Evolutionary conservation across 1,140 invertebrate species (phyloP), one percentile per base, ranked within the genome.

Genomic region (Gonioctena quinquepunctata): DNA sequence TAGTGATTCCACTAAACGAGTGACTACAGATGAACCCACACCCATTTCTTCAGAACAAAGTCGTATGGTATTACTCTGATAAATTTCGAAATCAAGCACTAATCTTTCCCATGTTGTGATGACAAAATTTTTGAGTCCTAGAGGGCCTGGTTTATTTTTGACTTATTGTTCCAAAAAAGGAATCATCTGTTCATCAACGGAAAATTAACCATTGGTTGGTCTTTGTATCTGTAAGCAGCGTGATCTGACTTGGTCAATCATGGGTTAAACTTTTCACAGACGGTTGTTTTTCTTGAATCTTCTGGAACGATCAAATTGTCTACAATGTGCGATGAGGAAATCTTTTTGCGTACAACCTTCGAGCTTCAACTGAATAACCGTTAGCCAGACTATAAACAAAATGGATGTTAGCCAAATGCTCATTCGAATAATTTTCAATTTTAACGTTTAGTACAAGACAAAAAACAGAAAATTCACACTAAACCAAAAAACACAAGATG

Each of bases 101-200:
- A 42, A 42, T 42, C 28, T n/a, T 42, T 42, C 28, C 28, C 8
- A 42, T 42, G 28, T 42, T 42, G 28, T 42, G 28, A 42, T 42
- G 28, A 42, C 28, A 42, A 42, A 42, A n/a, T 42, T 42, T 42
- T 42, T 42, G 28, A 42, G 28, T 11, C 28, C 28, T n/a, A 42
- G 8, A 42, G 28, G 28, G 28, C 28, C 8, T 11, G 70, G 71
- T 33, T 72, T 70, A 49, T 70, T 70, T 48, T 63, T 70, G 13
- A 72, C 57, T n/a, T 66, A 56, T 48, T 72, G 71, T 16, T 57
- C 66, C 13, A 59, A 56, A 49, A 76, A 11, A 65, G 75, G 28
- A 11, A 76, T 73, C 71, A 77, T 73, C 69, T 77, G 71, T 48
- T 77, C 68, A 69, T 73, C 71, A 54, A 77, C 73, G 21, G 70